Conservation (phyloP, 2,797 vertebrate species). For the Mus minutoides region DNA sequence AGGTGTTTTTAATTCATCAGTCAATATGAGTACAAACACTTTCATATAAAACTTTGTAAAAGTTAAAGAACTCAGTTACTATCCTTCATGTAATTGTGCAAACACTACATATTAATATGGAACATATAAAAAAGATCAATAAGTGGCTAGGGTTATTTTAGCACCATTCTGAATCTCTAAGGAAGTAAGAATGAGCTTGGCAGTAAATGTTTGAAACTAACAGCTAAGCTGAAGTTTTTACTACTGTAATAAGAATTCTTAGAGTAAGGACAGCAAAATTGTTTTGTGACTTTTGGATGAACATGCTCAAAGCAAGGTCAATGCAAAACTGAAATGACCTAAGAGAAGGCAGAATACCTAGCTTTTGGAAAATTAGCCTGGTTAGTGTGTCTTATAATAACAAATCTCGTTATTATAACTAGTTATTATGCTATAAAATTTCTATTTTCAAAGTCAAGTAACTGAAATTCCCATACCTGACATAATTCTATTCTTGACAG, state of each 20-base stretch:
- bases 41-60: constrained; percentile 39
- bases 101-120: constrained; percentile 8
- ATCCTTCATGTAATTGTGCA: not conserved
- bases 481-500: not conserved
- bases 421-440: not conserved
- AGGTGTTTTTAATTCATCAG: constrained; percentile 60
- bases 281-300: not conserved
- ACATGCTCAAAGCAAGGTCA: not conserved
- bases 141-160: not conserved
- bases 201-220: not conserved
- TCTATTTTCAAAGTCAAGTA: constrained; percentile 1
- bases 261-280: not conserved
- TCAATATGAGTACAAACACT: not conserved
- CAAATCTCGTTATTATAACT: not conserved
- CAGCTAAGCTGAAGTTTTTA: not conserved
- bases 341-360: not conserved
- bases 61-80: not conserved
- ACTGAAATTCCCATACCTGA: not conserved
- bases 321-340: not conserved
- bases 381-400: not conserved
- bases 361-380: not conserved
- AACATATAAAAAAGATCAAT: not conserved
- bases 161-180: not conserved
- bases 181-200: not conserved
- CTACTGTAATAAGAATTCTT: not conserved